Base-by-base conservation (phyloP, 2,113 vertebrate species). In the Synchiropus splendidus region DNA sequence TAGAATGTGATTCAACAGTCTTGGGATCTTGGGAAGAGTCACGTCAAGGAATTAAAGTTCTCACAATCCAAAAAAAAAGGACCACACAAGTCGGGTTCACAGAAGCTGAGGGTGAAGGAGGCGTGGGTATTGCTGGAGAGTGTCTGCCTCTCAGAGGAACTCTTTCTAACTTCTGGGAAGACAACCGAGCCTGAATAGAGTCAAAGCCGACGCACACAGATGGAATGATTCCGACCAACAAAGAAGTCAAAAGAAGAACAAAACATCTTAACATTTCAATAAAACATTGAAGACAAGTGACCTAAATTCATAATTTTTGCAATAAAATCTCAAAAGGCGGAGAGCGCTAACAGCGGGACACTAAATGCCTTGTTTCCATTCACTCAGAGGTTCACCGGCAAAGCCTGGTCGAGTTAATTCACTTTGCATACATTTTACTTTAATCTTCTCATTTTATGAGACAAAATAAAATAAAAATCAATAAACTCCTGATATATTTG, bases 291-390 rank as follows among this genome's bases (percentile, higher is more conserved):
- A 50, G 37, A 57, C n/a, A 51, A 12, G 41, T 42, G 36, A 53
- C 48, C 48, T 55, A 48, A 55, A 46, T 61, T 67, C 54, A 71
- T 50, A 48, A 43, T 51, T 47, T 62, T 44, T 49, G 54, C 45
- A 48, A 61, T 50, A 35, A 62, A 72, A 75, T 61, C 65, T 71
- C 65, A 56, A 61, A 75, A 70, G 64, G 69, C 55, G 48, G n/a
- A n/a, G n/a, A n/a, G 42, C 38, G 61, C 41, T 18, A 42, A 48
- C 31, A 1, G 12, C 27, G 54, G 30, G 33, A 31, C 34, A 30
- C 9, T 3, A 36, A 68, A 74, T 65, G 70, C 46, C 53, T 58
- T 15, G 49, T 58, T 64, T 64, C 48, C 54, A n/a, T n/a, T n/a
- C n/a, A n/a, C n/a, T n/a, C n/a, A n/a, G n/a, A n/a, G n/a, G n/a